Evolutionary conservation across 2,113 vertebrate species (phyloP).

Genomic region (Channa maculata): DNA sequence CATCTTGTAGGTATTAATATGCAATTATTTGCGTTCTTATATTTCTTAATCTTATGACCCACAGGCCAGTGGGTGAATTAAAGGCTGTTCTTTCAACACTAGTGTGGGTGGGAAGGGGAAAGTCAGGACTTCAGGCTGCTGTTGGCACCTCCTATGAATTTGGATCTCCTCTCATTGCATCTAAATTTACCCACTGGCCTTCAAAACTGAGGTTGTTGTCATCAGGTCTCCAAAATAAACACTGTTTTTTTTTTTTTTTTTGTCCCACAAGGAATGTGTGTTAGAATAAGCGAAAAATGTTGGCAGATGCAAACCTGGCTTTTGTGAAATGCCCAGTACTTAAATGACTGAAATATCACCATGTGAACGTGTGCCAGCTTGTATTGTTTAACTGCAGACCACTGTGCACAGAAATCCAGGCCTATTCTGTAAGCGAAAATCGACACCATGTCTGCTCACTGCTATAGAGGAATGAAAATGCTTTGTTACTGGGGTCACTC

Average conservation of each 20-base stretch:
- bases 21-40: conserved; percentile 43
- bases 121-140: conserved; percentile 75
- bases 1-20: conserved; percentile 52
- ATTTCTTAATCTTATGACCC: conserved; percentile 49
- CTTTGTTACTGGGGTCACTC: neutral
- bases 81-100: conserved; percentile 75
- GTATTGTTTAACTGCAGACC: conserved; percentile 54
- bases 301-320: conserved; percentile 68
- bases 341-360: conserved; percentile 61
- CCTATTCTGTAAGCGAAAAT: conserved; percentile 27
- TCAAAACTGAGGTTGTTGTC: conserved; percentile 84
- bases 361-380: conserved; percentile 41
- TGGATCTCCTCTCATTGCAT: conserved; percentile 85
- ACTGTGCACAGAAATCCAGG: conserved; percentile 15
- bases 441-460: conserved; percentile 25
- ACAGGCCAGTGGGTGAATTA: conserved; percentile 65
- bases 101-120: conserved; percentile 66
- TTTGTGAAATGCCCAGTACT: conserved; percentile 66
- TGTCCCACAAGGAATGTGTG: conserved; percentile 76
- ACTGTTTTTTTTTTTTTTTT: conserved; percentile 60
- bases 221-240: conserved; percentile 86
- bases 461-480: conserved; percentile 14
- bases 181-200: conserved; percentile 86
- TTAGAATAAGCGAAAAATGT: conserved; percentile 79
- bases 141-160: conserved; percentile 82